phyloP scores from a whole-genome alignment of 2,797 vertebrate species.

The Hippocampus kuda region DNA sequence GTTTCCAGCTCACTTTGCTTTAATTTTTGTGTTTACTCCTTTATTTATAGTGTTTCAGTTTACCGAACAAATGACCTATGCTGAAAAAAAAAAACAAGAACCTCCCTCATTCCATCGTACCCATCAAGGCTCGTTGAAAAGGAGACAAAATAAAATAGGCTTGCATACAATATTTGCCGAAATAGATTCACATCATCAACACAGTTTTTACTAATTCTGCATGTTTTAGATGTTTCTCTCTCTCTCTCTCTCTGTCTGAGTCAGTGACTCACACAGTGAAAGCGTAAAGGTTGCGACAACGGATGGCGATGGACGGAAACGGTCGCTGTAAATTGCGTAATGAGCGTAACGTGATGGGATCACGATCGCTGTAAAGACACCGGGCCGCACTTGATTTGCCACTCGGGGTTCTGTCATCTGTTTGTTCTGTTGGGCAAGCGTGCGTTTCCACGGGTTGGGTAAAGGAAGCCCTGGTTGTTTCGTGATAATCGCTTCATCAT shows the following conservation, averaged over 20 bases:
- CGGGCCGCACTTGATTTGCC: conserved; percentile 40
- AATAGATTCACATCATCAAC: no score
- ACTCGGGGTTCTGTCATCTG: conserved; percentile 32
- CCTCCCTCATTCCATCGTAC: no score
- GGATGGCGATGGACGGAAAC: conserved; percentile 42
- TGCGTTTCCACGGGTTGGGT: background rate
- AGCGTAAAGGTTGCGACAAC: conserved; percentile 40
- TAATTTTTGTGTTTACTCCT: background rate
- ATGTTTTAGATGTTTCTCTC: no score
- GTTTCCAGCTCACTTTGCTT: background rate
- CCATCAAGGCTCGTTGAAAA: no score
- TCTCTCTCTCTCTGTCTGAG: background rate
- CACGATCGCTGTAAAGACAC: conserved; percentile 40
- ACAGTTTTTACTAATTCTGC: no score
- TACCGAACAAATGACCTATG: no score
- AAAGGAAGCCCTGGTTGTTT: background rate
- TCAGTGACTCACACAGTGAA: conserved; percentile 11
- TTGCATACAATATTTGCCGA: no score
- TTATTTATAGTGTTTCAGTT: background rate
- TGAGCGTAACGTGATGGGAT: conserved; percentile 45
- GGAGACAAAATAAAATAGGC: no score
- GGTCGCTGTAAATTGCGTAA: conserved; percentile 48
- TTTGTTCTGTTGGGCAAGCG: background rate
- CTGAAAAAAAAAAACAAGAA: no score
- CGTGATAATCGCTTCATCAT: no score